Evolutionary conservation across 2,113 vertebrate genomes (phyloP), one percentile per base, ranked within the genome.

Genomic region (Neolamprologus hecqui): DNA sequence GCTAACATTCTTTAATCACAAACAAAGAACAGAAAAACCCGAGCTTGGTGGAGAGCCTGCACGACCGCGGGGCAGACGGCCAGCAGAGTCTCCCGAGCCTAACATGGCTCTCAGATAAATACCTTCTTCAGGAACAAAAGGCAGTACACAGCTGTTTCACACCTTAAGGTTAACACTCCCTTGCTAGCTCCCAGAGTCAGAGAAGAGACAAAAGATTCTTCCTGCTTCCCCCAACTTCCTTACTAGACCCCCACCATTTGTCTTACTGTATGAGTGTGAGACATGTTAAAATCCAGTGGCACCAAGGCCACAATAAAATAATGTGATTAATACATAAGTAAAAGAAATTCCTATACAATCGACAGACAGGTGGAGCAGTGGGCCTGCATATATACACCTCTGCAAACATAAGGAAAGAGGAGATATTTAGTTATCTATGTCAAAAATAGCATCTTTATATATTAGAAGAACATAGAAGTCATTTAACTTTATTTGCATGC

Each of bases 181-280:
- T 57, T 8, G 12, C 54, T 57, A 0, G 0, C 2, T 26, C 51
- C 51, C n/a, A 21, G 9, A 54, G 12, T 57, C 21, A 0, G 6
- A 26, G 4, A 55, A 57, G 4, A 57, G 12, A 14, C 54, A 14
- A 57, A 57, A 26, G 54, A 55, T 3, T 13, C 11, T 13, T 55
- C 11, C 21, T 1, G 54, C 54, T 55, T 1, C 21, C 54, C 53
- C 11, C 53, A 55, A 13, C 53, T 55, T 23, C 21, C 2, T 13
- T n/a, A n/a, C 49, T 53, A n/a, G 3, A 51, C 49, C 47, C 15
- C 42, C 13, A 37, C 35, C 35, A 45, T 42, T 42, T 42, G 37
- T 40, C 37, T 40, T 11, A 40, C 37, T 40, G 37, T 11, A 40
- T 40, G 5, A 42, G 11, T 42, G 11, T 42, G 3, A 42, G 40